phyloP scores from a whole-genome alignment of 2,113 vertebrate genomes.

The Apteryx mantelli region DNA sequence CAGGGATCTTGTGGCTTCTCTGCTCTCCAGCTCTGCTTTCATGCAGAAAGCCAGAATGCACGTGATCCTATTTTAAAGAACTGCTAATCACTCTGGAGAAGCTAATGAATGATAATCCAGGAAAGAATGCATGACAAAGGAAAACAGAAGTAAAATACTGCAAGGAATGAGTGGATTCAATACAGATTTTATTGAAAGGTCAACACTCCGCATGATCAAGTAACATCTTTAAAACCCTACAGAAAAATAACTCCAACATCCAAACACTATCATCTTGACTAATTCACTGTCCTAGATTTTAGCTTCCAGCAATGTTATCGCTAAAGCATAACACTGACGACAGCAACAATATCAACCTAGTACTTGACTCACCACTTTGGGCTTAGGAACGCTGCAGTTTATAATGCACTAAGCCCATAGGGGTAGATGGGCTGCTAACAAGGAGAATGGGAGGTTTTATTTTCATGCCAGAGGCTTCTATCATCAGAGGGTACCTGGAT shows the following conservation, averaged over 20 bases:
- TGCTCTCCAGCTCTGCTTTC: not conserved
- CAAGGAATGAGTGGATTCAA: slow-evolving; percentile 2
- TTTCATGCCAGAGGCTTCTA: not conserved
- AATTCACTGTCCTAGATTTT: not conserved
- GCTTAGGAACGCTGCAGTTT: not conserved
- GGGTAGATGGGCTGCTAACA: not conserved
- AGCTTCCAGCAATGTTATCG: not conserved
- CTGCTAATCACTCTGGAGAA: slow-evolving; percentile 65
- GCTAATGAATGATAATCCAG: slow-evolving; percentile 59
- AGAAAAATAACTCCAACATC: not conserved
- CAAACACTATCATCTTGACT: not conserved
- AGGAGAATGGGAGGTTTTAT: accelerated
- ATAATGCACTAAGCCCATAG: accelerated
- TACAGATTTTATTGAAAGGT: slow-evolving; percentile 9
- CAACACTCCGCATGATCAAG: not conserved
- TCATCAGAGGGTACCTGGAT: not conserved
- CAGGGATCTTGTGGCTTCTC: slow-evolving; percentile 78
- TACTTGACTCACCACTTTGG: accelerated
- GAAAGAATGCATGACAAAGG: slow-evolving; percentile 8
- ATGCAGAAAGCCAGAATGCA: slow-evolving; percentile 34
- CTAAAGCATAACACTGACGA: not conserved
- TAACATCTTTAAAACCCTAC: not conserved
- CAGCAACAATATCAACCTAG: not conserved
- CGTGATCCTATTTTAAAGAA: slow-evolving; percentile 41
- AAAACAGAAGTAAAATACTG: slow-evolving; percentile 1